Percentiles rank a stretch among this genome's conserved stretches.
phyloP scores from a whole-genome alignment of 2,113 vertebrate genomes.

The Burhinus bistriatus region DNA sequence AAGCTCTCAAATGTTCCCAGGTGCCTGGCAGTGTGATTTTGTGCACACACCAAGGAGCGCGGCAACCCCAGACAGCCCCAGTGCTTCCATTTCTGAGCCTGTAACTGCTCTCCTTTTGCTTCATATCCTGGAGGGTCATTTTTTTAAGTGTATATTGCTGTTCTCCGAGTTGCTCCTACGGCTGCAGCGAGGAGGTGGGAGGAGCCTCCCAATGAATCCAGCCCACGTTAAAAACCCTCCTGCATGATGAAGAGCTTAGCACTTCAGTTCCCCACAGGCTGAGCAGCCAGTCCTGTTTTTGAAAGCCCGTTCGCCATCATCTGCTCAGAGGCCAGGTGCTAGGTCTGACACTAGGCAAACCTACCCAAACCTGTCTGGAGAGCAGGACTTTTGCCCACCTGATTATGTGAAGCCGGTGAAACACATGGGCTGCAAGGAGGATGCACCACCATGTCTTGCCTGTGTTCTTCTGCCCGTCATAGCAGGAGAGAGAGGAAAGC shows the following conservation, averaged over 20 bases:
- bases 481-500: background rate
- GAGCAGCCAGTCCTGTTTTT: background rate
- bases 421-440: background rate
- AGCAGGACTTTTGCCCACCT: background rate
- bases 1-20: background rate
- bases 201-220: background rate
- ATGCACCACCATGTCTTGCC: background rate
- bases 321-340: background rate
- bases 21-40: background rate
- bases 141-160: background rate
- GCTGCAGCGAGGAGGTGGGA: background rate
- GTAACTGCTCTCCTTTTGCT: background rate
- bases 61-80: background rate
- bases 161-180: background rate
- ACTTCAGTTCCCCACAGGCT: background rate
- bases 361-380: background rate
- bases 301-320: background rate
- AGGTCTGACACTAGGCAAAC: background rate
- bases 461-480: fast-evolving
- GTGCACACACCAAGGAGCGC: background rate
- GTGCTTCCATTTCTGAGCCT: background rate
- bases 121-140: background rate
- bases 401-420: background rate
- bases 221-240: background rate
- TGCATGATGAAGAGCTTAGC: background rate